Base-by-base conservation (phyloP, 2,888 invertebrate species). In the Stenolophus ochropezus region DNA sequence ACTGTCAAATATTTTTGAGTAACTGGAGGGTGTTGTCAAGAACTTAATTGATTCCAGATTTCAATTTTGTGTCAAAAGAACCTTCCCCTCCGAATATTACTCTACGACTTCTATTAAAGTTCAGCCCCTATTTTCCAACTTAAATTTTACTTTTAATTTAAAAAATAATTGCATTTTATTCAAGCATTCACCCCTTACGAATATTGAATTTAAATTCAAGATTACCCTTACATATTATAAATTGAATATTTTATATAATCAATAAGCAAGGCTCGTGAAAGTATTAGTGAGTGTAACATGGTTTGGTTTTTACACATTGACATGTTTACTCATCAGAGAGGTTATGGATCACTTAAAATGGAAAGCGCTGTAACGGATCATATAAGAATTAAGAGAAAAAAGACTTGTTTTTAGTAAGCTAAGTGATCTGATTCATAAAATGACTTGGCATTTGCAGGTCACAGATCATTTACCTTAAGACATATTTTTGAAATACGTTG, bases 31-130 rank as follows among this genome's bases (percentile, higher is more conserved):
- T 27, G 61, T 61, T 61, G 27, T 25, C 61, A 61, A 25, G 61
- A 25, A 61, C 20, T 25, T 61, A 61, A 61, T 61, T 61, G 61
- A 61, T 61, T 61, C 61, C 23, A 27, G 23, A 61, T 61, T 61
- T 27, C 61, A 61, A 61, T 61, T 61, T 61, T 61, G 14, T 61
- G 23, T 25, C 23, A 16, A 25, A 61, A 27, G 61, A 61, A 27
- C 14, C 14, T 61, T 61, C 61, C 61, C 61, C 23, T 61, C 1
- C 25, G 14, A 25, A 61, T 20, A 11, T 20, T 20, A 18, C 8
- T 21, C 56, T 56, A 20, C 56, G 2, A 8, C 25, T 25, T 27
- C 61, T 61, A 27, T 27, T 14, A 23, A 61, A 61, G n/a, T 61
- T 61, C 4, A 23, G 21, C 1, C 56, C 56, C 56, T 25, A 27